These are phyloP conservation scores for Brachyopa scutellaris DNA, from an alignment of 2,888 invertebrate genomes.

Conservation along the genomic window DNA sequence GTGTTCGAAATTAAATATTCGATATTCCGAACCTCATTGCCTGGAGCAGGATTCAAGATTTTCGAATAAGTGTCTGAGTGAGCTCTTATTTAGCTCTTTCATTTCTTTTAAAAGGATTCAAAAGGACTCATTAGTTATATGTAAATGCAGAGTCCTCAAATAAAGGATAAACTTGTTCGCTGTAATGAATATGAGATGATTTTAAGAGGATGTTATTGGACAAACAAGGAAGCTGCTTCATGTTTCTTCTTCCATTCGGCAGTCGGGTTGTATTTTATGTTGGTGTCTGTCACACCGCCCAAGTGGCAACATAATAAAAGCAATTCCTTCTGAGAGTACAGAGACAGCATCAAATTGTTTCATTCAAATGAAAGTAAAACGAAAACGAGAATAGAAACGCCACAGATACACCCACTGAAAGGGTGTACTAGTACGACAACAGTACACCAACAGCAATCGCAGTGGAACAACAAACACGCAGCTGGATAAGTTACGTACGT, in stretches of 20 bases:
- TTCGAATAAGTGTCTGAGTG: background rate
- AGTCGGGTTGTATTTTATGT: background rate
- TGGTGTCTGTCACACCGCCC: conserved; percentile 32
- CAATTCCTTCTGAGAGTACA: conserved; percentile 14
- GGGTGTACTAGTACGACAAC: background rate
- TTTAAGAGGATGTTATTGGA: conserved; percentile 61
- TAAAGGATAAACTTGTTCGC: conserved; percentile 69
- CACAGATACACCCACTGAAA: conserved; percentile 20
- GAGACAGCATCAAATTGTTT: conserved; percentile 42
- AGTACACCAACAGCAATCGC: conserved; percentile 23
- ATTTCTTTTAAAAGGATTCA: background rate
- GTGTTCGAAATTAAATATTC: conserved; percentile 54
- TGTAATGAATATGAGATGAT: conserved; percentile 72
- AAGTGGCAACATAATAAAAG: conserved; percentile 41
- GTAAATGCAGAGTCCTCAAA: conserved; percentile 67
- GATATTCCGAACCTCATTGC: conserved; percentile 33
- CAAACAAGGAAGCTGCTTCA: conserved; percentile 55
- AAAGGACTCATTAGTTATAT: conserved; percentile 44
- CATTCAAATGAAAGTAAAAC: conserved; percentile 31
- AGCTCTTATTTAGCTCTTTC: too few relatives aligned
- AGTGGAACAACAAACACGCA: conserved; percentile 43
- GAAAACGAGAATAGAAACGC: conserved; percentile 10
- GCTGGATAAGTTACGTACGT: conserved; percentile 35
- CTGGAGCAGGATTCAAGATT: conserved; percentile 1
- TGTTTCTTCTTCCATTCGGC: conserved; percentile 3